Conservation (phyloP, 2,113 vertebrate species). For the Syngnathus typhle region DNA sequence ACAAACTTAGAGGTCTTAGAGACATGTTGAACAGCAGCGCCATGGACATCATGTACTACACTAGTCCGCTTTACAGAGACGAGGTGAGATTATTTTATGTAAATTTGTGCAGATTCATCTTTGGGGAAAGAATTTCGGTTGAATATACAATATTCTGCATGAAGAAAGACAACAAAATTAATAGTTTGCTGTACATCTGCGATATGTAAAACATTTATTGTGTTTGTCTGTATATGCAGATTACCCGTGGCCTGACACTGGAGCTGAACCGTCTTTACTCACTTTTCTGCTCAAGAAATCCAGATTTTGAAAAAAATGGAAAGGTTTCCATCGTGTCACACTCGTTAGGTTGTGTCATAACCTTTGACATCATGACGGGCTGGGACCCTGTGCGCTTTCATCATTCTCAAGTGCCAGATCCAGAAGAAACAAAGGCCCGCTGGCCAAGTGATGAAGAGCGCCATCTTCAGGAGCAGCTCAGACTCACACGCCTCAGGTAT, state of each 20-base stretch:
- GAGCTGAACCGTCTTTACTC: conserved; percentile 92
- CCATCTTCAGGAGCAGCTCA: conserved; percentile 81
- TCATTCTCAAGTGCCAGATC: conserved; percentile 78
- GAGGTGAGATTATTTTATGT: conserved; percentile 71
- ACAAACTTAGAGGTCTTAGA: conserved; percentile 89
- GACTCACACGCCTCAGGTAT: conserved; percentile 81
- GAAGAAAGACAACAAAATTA: not conserved
- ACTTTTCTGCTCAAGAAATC: conserved; percentile 91
- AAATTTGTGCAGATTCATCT: not conserved
- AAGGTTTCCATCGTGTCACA: conserved; percentile 95
- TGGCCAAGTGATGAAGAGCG: conserved; percentile 81
- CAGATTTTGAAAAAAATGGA: conserved; percentile 87
- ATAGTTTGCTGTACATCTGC: not conserved
- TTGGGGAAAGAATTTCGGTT: not conserved
- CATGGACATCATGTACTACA: conserved; percentile 99
- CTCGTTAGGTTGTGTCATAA: conserved; percentile 93
- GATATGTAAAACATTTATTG: not conserved
- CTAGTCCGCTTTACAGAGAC: conserved; percentile 92
- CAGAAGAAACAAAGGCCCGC: conserved; percentile 69
- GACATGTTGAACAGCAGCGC: conserved; percentile 98
- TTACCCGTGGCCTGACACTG: conserved; percentile 88
- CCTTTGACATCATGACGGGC: conserved; percentile 95
- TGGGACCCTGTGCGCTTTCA: conserved; percentile 89
- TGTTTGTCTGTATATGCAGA: conserved; percentile 63
- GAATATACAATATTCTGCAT: not conserved